Percentiles rank a stretch among this genome's conserved stretches.
Conservation (phyloP, 2,113 vertebrate genomes). For the Fregata magnificens region DNA sequence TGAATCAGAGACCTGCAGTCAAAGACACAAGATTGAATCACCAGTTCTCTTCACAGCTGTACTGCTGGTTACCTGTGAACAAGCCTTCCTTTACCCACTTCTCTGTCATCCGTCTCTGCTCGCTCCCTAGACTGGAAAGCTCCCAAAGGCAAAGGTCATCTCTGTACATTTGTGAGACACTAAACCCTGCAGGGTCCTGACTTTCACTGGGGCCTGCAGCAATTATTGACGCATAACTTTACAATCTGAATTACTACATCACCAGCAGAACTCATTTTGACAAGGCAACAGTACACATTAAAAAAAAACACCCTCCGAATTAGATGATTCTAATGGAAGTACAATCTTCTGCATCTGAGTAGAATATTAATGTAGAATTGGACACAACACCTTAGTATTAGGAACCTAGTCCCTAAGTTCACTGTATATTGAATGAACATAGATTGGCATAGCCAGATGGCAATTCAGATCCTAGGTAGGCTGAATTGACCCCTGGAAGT, state of each 20-base stretch:
- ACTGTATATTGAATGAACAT: background rate
- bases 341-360: slow-evolving; percentile 70
- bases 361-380: slow-evolving; percentile 66
- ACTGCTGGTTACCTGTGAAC: background rate
- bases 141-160: background rate
- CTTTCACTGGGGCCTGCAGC: background rate
- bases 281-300: slow-evolving; percentile 6
- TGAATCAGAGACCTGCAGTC: background rate
- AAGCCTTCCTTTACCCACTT: background rate
- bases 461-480: slow-evolving; percentile 49
- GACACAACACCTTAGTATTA: background rate
- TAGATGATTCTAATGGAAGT: slow-evolving; percentile 67
- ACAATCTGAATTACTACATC: background rate
- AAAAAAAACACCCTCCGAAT: background rate
- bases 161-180: background rate
- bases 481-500: slow-evolving; percentile 44
- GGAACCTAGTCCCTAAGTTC: background rate
- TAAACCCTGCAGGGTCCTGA: background rate
- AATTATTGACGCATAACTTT: background rate
- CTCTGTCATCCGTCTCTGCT: background rate
- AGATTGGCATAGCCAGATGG: slow-evolving; percentile 57
- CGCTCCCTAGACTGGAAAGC: background rate
- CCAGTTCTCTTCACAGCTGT: background rate
- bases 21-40: background rate
- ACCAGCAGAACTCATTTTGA: background rate